Evolutionary conservation across 2,113 vertebrate species (phyloP).

Genomic region (Setophaga coronata): DNA sequence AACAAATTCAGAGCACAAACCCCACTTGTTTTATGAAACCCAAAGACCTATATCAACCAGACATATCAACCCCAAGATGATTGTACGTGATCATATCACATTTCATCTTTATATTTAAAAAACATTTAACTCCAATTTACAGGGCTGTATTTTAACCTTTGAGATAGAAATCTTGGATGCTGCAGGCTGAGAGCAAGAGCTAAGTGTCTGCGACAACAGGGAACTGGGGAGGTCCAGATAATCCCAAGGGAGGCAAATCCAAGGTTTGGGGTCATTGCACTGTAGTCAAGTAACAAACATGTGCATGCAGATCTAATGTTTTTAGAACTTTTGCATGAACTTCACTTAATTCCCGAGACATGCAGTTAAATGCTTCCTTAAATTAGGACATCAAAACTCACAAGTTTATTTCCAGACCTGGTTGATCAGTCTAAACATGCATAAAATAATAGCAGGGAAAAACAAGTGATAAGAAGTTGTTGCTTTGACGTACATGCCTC

Average conservation of each 20-base stretch:
- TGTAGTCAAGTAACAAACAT: neutral
- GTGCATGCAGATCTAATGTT: neutral
- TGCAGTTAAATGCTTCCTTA: neutral
- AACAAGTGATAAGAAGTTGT: neutral
- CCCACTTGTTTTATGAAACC: neutral
- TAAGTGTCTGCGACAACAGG: neutral
- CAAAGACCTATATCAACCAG: neutral
- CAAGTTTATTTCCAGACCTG: neutral
- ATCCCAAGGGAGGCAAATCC: neutral
- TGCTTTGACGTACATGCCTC: neutral
- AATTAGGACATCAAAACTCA: neutral
- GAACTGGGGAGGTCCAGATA: neutral
- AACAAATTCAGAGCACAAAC: neutral
- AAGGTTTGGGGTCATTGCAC: neutral
- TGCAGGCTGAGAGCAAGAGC: neutral
- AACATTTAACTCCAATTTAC: neutral
- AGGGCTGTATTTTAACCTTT: neutral
- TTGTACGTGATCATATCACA: no score
- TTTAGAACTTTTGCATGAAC: neutral
- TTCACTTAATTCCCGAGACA: neutral
- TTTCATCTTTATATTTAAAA: neutral
- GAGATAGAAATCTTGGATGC: neutral
- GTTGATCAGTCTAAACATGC: neutral
- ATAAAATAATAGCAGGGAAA: neutral
- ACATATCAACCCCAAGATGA: rapidly evolving